Evolutionary conservation across 1,140 invertebrate genomes (phyloP), one percentile per base, ranked within the genome.

Genomic region (Meloidogyne hapla): DNA sequence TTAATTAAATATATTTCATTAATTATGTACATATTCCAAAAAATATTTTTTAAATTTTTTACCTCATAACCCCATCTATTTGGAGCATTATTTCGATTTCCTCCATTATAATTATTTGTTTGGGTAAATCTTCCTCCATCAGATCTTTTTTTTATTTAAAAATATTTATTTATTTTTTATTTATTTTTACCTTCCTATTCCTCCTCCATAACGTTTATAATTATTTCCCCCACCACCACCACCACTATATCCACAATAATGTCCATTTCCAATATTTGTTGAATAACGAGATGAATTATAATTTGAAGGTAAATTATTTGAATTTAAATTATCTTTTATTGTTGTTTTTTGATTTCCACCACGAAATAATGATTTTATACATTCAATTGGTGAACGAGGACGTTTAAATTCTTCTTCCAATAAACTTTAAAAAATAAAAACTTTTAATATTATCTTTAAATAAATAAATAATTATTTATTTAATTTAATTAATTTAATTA

Each of bases 321-420:
- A 48, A 48, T 18, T 56, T 56, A 56, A 56, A 56, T 56, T 56
- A 56, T 56, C 48, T 56, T 56, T 56, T 21, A 15, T 18, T 21
- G 12, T 56, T 56, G 6, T n/a, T 66, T 25, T 40, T 40, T 66
- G 26, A 33, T 66, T 77, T 40, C 45, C 64, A 21, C 74, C 77
- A 23, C 74, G 68, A 79, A 85, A 85, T 40, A 85, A 63, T 33
- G 79, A 81, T 71, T 85, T 85, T 21, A 85, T 83, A 21, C 81
- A 78, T 65, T 85, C 84, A 56, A 85, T 85, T n/a, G 84, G 84
- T 13, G 84, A 85, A 38, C 77, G 71, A 25, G 84, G 84, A 26
- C 84, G 76, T 68, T 85, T 85, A 62, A 79, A 82, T 62, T 84
- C 77, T 21, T 86, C 84, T 25, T 84, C 81, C 40, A 70, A 42